These are phyloP conservation scores for Hippoglossus hippoglossus DNA, from an alignment of 2,797 vertebrate genomes.

Conservation along the genomic window DNA sequence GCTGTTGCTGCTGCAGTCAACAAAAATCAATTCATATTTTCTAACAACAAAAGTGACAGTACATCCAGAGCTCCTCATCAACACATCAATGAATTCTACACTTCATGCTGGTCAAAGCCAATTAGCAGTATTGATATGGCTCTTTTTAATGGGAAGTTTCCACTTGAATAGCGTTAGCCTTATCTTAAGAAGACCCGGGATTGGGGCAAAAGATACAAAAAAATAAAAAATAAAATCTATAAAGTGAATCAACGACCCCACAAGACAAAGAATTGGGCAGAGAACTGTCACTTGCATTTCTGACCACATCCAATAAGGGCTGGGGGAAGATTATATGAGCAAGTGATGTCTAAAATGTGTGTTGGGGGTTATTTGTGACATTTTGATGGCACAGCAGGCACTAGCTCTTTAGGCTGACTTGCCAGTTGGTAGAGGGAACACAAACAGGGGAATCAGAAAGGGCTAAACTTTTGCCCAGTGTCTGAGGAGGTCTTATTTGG, in stretches of 20 bases:
- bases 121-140: constrained; percentile 11
- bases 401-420: constrained; percentile 53
- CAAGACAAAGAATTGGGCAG: constrained; percentile 27
- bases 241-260: constrained; percentile 9
- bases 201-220: constrained; percentile 10
- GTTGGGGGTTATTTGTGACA: constrained; percentile 35
- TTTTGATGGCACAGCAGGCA: constrained; percentile 48
- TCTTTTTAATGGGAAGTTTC: constrained; percentile 14
- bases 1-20: no score
- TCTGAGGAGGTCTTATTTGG: constrained; percentile 74
- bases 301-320: constrained; percentile 42
- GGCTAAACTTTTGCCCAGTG: constrained; percentile 61
- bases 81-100: constrained; percentile 1
- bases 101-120: constrained; percentile 5
- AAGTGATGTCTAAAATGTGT: constrained; percentile 38
- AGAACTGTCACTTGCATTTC: constrained; percentile 37
- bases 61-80: constrained; percentile 8
- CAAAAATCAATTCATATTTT: constrained; percentile 31
- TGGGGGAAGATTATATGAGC: constrained; percentile 33
- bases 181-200: constrained; percentile 11
- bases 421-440: constrained; percentile 46
- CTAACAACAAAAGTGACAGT: not conserved
- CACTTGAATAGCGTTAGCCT: constrained; percentile 27
- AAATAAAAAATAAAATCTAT: constrained; percentile 26
- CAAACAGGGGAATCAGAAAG: constrained; percentile 60